Evolutionary conservation across 1,140 invertebrate genomes (phyloP).

Genomic region (Melipona quadrifasciata): DNA sequence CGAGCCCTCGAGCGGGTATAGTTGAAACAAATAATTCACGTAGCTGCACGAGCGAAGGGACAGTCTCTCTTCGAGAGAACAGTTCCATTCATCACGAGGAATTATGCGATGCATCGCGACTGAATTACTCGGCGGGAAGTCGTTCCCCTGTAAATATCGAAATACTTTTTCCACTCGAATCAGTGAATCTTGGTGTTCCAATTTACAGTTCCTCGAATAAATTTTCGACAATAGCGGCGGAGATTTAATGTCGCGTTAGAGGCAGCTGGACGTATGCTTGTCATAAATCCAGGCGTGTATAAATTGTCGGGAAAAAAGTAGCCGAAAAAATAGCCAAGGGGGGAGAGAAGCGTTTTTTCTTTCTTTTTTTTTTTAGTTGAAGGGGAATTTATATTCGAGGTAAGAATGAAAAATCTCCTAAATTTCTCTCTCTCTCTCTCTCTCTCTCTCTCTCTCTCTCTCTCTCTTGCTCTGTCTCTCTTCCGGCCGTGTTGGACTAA

Average conservation of each 20-base stretch:
- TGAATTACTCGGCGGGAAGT: background rate
- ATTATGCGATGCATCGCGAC: no score
- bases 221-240: background rate
- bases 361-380: constrained; percentile 42
- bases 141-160: background rate
- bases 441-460: no score
- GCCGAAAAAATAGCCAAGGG: background rate
- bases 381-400: constrained; percentile 40
- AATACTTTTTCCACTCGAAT: background rate
- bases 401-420: constrained; percentile 62
- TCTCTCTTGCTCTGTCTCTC: background rate
- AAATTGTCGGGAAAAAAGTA: constrained; percentile 32
- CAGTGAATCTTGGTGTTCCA: background rate
- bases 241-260: constrained; percentile 19
- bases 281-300: constrained; percentile 27
- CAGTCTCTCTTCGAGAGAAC: background rate
- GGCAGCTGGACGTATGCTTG: background rate
- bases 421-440: constrained; percentile 19
- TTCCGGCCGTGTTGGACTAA: constrained; percentile 46
- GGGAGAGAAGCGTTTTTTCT: background rate
- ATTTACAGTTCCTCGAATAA: constrained; percentile 18
- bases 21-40: no score
- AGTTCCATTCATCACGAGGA: background rate
- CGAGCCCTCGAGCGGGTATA: no score
- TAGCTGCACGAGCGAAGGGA: no score